These are phyloP conservation scores for Sesamia nonagrioides DNA, from an alignment of 1,140 invertebrate genomes.

Conservation along the genomic window DNA sequence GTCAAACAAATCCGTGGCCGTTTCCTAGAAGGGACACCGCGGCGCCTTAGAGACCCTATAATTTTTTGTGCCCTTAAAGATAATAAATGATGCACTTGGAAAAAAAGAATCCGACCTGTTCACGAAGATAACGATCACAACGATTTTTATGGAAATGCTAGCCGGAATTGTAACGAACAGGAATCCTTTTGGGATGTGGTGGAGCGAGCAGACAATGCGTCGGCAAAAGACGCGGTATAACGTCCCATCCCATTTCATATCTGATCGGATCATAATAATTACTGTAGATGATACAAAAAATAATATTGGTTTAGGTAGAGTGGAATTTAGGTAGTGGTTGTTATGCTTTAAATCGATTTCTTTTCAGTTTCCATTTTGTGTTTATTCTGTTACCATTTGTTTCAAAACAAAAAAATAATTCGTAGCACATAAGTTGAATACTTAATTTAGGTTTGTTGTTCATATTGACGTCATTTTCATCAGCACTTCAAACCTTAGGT, in stretches of 20 bases:
- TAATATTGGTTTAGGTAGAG: conserved; percentile 16
- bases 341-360: neutral
- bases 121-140: conserved; percentile 85
- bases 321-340: conserved; percentile 23
- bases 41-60: conserved; percentile 79
- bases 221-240: conserved; percentile 70
- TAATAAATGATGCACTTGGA: conserved; percentile 85
- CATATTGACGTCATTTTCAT: neutral
- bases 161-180: conserved; percentile 84
- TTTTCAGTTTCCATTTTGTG: neutral
- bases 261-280: conserved; percentile 58
- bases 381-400: neutral
- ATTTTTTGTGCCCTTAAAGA: conserved; percentile 83
- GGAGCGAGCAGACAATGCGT: conserved; percentile 85
- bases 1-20: conserved; percentile 81
- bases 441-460: too few relatives aligned
- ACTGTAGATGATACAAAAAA: conserved; percentile 17
- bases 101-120: conserved; percentile 86
- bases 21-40: conserved; percentile 82
- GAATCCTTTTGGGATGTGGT: conserved; percentile 83
- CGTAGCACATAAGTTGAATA: too few relatives aligned
- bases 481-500: neutral
- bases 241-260: conserved; percentile 58
- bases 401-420: too few relatives aligned
- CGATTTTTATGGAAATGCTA: conserved; percentile 87